A percentile compares a stretch with the other conserved stretches of the same genome.
phyloP scores from a whole-genome alignment of 2,888 invertebrate species.

The Drosophila heteroneura region DNA sequence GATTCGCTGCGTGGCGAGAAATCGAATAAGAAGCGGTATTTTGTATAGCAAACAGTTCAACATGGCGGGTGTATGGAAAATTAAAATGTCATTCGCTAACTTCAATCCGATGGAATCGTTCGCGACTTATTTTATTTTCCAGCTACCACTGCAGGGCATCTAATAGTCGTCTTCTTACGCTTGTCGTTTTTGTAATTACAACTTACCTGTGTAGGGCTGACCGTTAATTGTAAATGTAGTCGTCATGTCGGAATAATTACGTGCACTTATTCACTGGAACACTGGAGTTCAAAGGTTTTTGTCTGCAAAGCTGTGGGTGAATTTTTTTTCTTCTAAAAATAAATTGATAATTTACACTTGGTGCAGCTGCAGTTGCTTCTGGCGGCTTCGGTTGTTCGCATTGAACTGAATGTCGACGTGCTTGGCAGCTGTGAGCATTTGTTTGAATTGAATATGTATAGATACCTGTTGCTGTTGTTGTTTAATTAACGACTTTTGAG shows the following conservation, averaged over 20 bases:
- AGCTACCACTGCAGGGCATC: background rate
- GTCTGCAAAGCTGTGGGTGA: background rate
- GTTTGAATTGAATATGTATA: conserved; percentile 1
- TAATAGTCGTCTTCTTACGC: background rate
- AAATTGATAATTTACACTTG: conserved; percentile 20
- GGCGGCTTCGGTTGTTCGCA: conserved; percentile 29
- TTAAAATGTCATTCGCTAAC: background rate
- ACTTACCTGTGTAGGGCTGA: conserved; percentile 69
- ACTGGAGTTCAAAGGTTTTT: background rate
- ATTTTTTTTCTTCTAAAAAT: conserved; percentile 18
- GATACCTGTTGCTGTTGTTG: conserved; percentile 12
- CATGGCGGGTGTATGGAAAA: background rate
- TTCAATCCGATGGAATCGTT: background rate
- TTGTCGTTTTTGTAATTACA: background rate
- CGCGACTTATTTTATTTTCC: background rate
- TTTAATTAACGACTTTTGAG: conserved; percentile 32
- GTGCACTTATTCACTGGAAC: conserved; percentile 9
- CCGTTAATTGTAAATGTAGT: conserved; percentile 77
- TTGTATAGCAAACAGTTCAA: background rate
- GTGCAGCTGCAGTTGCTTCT: conserved; percentile 31
- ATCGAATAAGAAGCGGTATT: background rate
- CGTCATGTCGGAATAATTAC: conserved; percentile 52
- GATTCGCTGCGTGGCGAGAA: conserved; percentile 58
- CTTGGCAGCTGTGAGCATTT: conserved; percentile 25
- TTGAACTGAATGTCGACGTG: conserved; percentile 51